Base-by-base conservation (phyloP, 2,888 invertebrate species). In the Prosopocoilus inquinatus region DNA sequence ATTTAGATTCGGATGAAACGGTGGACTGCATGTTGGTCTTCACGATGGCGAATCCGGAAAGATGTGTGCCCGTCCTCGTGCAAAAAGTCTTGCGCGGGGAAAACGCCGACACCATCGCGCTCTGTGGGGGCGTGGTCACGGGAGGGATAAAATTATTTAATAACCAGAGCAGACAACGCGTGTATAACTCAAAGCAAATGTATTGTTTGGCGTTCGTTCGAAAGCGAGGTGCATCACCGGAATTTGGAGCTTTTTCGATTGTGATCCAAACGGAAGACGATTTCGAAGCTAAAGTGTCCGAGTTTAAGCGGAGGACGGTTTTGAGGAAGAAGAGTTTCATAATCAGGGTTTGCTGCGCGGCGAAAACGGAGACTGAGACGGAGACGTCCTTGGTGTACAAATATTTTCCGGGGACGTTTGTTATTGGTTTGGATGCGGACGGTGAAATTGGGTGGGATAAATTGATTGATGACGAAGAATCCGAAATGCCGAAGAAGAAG, bases 361-460 rank as follows among this genome's bases (percentile, higher is more conserved):
- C 57, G 36, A 57, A 55, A 11, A 8, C 5, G 1, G 9, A 13
- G 9, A 51, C 52, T 35, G 7, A 28, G 7, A 13, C n/a, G 2
- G 60, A 62, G 50, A 55, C 41, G 12, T 20, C 16, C 2, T 4
- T 60, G 1, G 53, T 60, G 12, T 12, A 53, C 1, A 46, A 51
- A 32, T 15, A 50, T 11, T 60, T 62, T 43, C 57, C 59, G 3
- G 43, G 60, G 34, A 64, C 67, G 9, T 68, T 71, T 2, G 20
- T 73, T 4, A 50, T 74, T 16, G 70, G 72, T 3, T 55, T 73
- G 33, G 68, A 72, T 57, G 72, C 67, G 11, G 65, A 66, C 60
- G 73, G 74, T 7, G 74, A 73, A 62, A 65, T 74, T 43, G 75
- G 74, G 35, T 74, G 73, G 73, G 64, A 73, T 62, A 52, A 57